phyloP scores from a whole-genome alignment of 2,888 invertebrate genomes.

The Opisthograptis luteolata region DNA sequence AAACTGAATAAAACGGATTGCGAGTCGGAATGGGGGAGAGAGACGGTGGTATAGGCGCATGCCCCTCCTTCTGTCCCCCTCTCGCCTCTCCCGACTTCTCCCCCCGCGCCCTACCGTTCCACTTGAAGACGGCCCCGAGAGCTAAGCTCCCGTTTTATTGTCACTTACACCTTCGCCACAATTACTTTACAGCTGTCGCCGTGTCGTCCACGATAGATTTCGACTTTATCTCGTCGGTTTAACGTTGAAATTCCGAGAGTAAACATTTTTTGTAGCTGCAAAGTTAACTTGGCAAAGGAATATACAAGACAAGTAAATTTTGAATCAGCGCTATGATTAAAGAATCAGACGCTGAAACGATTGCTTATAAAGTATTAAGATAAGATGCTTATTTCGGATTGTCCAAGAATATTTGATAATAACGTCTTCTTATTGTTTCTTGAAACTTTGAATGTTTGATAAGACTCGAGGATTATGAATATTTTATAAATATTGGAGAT shows the following conservation, averaged over 20 bases:
- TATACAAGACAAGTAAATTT: slow-evolving; percentile 72
- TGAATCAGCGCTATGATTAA: slow-evolving; percentile 73
- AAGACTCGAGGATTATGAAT: slow-evolving; percentile 22
- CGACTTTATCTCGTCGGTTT: slow-evolving; percentile 37
- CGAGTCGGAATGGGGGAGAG: slow-evolving; percentile 60
- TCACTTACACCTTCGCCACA: slow-evolving; percentile 79
- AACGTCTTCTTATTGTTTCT: slow-evolving; percentile 54
- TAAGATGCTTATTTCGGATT: slow-evolving; percentile 69
- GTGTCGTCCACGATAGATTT: slow-evolving; percentile 44
- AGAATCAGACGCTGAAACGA: slow-evolving; percentile 75
- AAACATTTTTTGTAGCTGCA: slow-evolving; percentile 22
- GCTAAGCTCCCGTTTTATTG: slow-evolving; percentile 82
- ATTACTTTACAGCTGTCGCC: slow-evolving; percentile 64
- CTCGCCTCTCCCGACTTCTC: slow-evolving; percentile 16
- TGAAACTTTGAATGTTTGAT: slow-evolving; percentile 44
- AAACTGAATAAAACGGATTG: slow-evolving; percentile 75
- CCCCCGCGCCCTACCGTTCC: slow-evolving; percentile 56
- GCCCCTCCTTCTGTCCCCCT: slow-evolving; percentile 55
- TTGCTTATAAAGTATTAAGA: slow-evolving; percentile 76
- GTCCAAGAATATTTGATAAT: slow-evolving; percentile 65
- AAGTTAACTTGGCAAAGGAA: slow-evolving; percentile 43
- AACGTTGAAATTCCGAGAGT: slow-evolving; percentile 44
- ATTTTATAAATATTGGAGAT: neutral
- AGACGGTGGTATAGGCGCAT: slow-evolving; percentile 48
- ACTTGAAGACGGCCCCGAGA: slow-evolving; percentile 80